These are phyloP conservation scores for Acanthisitta chloris DNA, from an alignment of 2,113 vertebrate genomes.

Conservation along the genomic window DNA sequence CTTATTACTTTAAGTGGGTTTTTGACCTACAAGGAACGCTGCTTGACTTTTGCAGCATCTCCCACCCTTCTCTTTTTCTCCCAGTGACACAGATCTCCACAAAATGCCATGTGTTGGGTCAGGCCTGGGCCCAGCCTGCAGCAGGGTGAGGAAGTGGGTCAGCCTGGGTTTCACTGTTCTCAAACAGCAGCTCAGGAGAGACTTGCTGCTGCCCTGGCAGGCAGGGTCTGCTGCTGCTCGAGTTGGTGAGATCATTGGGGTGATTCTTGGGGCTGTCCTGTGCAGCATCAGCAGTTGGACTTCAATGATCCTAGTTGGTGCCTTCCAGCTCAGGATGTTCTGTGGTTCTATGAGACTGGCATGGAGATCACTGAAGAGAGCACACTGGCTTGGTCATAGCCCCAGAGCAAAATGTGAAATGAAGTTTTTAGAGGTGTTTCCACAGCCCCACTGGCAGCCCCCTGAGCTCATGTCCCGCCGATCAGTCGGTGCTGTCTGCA, in stretches of 20 bases:
- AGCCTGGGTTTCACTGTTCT: neutral
- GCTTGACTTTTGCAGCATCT: neutral
- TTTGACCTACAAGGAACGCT: neutral
- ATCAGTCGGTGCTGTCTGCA: neutral
- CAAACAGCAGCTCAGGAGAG: neutral
- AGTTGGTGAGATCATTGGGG: neutral
- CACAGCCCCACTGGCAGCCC: neutral
- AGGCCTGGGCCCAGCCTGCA: neutral
- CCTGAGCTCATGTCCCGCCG: neutral
- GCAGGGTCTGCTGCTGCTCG: neutral
- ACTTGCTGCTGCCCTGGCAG: neutral
- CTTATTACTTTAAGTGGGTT: neutral
- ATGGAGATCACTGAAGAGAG: fast-evolving
- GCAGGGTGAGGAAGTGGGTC: neutral
- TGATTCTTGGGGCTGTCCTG: neutral
- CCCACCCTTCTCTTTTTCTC: neutral
- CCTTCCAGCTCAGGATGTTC: neutral
- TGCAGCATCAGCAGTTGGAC: neutral
- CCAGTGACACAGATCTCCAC: neutral
- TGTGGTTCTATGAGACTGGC: fast-evolving
- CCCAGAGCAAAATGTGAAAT: neutral
- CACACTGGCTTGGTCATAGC: neutral
- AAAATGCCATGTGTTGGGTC: neutral
- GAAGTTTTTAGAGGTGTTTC: neutral
- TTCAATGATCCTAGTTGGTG: neutral